A percentile compares a stretch with the other conserved stretches of the same genome.
phyloP scores from a whole-genome alignment of 2,888 invertebrate species.

The Caenorhabditis sp. region DNA sequence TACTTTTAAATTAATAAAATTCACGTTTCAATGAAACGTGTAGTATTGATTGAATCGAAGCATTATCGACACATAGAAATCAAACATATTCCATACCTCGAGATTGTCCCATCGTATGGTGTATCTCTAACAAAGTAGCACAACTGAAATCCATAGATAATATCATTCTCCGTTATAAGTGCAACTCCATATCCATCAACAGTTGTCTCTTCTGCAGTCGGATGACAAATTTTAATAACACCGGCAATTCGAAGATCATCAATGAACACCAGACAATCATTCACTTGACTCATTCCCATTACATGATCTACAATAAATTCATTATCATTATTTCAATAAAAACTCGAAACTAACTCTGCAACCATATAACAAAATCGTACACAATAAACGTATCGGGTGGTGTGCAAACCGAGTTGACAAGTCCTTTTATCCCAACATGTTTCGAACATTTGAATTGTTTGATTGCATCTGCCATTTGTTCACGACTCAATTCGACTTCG shows the following conservation, averaged over 20 bases:
- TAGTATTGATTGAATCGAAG: no score
- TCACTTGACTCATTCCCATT: constrained; percentile 6
- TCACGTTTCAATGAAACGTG: no score
- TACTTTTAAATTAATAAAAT: no score
- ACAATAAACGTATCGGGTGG: constrained; percentile 26
- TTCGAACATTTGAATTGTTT: constrained; percentile 11
- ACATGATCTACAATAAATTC: constrained; percentile 31
- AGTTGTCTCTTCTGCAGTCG: not conserved
- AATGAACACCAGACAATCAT: not conserved
- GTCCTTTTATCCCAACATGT: constrained; percentile 15
- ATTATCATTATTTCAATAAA: no score
- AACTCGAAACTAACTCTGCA: constrained; percentile 10
- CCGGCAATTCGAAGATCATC: not conserved
- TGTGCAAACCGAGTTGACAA: not conserved
- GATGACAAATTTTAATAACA: not conserved
- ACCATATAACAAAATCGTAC: constrained; percentile 31
- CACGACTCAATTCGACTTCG: not conserved
- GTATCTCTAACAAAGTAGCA: constrained; percentile 79
- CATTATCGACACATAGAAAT: no score
- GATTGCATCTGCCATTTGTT: not conserved
- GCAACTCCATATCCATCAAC: not conserved
- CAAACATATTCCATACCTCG: no score
- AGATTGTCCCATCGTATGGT: not conserved
- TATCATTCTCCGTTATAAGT: constrained; percentile 69
- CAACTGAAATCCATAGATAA: constrained; percentile 84